Conservation (phyloP, 2,113 vertebrate genomes). For the Gadus chalcogrammus region DNA sequence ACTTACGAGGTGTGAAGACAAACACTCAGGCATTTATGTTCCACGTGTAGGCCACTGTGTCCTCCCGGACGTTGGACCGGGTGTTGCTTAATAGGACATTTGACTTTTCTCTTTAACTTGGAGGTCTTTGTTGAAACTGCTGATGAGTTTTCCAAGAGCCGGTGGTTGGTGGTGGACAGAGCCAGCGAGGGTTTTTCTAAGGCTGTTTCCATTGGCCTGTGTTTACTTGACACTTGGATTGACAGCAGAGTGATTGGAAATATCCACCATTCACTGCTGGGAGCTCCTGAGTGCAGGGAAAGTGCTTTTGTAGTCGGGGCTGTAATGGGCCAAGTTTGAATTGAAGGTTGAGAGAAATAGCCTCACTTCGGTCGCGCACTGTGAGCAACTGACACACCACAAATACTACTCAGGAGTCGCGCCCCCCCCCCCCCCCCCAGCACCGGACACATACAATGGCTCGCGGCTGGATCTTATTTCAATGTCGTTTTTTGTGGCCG, state of each 20-base stretch:
- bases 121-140: constrained; percentile 73
- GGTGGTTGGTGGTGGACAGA: constrained; percentile 67
- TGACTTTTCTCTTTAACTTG: constrained; percentile 69
- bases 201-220: constrained; percentile 77
- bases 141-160: constrained; percentile 68
- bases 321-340: constrained; percentile 84
- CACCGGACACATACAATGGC: constrained; percentile 65
- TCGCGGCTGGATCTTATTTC: constrained; percentile 63
- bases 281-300: constrained; percentile 79
- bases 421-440: constrained; percentile 11
- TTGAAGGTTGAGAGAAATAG: constrained; percentile 82
- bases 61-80: constrained; percentile 39
- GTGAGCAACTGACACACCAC: constrained; percentile 79
- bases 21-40: constrained; percentile 42
- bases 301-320: constrained; percentile 84
- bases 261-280: constrained; percentile 79
- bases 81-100: constrained; percentile 61
- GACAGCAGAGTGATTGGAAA: constrained; percentile 84
- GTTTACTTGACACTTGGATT: constrained; percentile 84
- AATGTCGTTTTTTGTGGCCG: constrained; percentile 67
- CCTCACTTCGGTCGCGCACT: constrained; percentile 72
- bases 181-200: constrained; percentile 72
- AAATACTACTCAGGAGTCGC: constrained; percentile 73
- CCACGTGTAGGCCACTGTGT: constrained; percentile 33
- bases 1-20: constrained; percentile 35